Base-by-base conservation (phyloP, 2,888 invertebrate genomes). In the Noctua comes region DNA sequence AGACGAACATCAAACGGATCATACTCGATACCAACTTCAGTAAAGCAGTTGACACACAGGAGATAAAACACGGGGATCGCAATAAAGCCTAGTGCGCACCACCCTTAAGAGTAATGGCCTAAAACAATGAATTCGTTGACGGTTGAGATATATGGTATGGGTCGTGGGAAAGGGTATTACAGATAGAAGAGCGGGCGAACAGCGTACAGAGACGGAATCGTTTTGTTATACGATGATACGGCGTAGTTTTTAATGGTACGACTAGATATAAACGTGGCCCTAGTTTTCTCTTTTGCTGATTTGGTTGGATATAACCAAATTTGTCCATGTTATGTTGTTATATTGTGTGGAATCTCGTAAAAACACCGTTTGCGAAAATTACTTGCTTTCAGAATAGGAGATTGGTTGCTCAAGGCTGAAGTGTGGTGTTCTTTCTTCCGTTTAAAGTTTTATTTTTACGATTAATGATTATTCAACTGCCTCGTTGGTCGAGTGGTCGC, bases 91-190 rank as follows among this genome's bases (percentile, higher is more conserved):
- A 68, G 77, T 79, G 69, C 76, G 84, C 73, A 77, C 79, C 78
- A 11, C 88, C 81, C 84, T 84, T 77, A 78, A 80, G 84, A 82
- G 78, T 86, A 88, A 88, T 89, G 85, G 81, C 75, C 83, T 88
- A 73, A 74, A 86, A 86, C 89, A 88, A 86, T 86, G 88, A 88
- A 88, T 88, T 82, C 76, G 83, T 86, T 84, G 88, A 83, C 86
- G 82, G 76, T 81, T 81, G 31, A 83, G 79, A 87, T 85, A 83
- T 89, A 88, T 83, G 82, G 27, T 54, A 88, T 83, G 80, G 77
- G 27, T 54, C 57, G 68, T 79, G 69, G 75, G 82, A 62, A 24
- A 64, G 40, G 74, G 86, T 76, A 59, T 36, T 40, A 75, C 72
- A 77, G 84, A 40, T 48, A 68, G 83, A 65, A 31, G 57, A 84